Conservation (phyloP, 2,797 vertebrate genomes). For the Muscicapa comitata region DNA sequence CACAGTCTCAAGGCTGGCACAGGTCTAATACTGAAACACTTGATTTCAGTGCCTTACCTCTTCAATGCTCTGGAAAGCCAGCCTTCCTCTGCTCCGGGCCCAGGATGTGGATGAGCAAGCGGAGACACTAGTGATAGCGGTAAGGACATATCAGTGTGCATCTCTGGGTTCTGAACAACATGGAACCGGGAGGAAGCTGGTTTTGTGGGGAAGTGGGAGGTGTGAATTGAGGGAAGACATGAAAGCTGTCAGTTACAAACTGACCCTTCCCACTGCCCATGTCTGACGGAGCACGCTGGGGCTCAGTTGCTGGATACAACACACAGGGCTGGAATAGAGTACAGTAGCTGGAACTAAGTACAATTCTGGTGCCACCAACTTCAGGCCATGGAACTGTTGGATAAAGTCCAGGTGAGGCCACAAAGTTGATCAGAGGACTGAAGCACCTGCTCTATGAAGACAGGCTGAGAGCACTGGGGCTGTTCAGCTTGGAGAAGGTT, state of each 20-base stretch:
- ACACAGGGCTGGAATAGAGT: fast-evolving
- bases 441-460: not conserved
- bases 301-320: not conserved
- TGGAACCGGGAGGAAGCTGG: fast-evolving
- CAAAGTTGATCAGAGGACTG: not conserved
- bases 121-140: not conserved
- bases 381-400: not conserved
- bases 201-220: not conserved
- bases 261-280: not conserved
- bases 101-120: not conserved
- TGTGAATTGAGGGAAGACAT: not conserved
- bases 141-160: not conserved
- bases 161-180: not conserved
- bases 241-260: not conserved
- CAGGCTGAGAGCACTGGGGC: not conserved
- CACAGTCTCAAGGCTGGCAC: fast-evolving
- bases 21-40: fast-evolving
- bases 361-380: not conserved
- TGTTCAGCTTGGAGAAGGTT: not conserved
- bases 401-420: not conserved
- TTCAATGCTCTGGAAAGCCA: not conserved
- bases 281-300: fast-evolving
- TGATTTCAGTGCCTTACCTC: fast-evolving
- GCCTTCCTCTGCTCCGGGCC: not conserved
- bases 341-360: not conserved